Evolutionary conservation across 2,113 vertebrate genomes (phyloP).

Genomic region (Microtus montanus): DNA sequence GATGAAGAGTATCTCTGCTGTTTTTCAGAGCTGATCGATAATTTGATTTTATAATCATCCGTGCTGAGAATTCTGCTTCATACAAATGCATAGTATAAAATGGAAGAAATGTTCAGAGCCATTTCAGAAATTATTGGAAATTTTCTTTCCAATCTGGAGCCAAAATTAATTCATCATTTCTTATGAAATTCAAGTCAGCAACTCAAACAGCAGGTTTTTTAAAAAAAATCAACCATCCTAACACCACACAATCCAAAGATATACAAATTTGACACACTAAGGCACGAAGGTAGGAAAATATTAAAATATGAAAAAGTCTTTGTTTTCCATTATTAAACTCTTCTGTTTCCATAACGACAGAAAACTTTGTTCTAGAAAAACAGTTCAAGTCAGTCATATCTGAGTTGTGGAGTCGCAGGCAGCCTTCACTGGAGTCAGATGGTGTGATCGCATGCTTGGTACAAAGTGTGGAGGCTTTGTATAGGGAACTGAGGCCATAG

Average conservation of each 20-base stretch:
- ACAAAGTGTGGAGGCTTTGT: neutral
- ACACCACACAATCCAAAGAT: neutral
- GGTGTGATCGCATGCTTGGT: too few relatives aligned
- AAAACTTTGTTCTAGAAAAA: neutral
- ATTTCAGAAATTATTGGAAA: conserved; percentile 13
- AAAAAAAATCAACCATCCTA: neutral
- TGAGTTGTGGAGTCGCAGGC: neutral
- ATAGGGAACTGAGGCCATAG: neutral
- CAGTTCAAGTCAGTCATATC: neutral
- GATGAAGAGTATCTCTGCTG: neutral
- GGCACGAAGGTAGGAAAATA: neutral
- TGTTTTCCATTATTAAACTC: neutral
- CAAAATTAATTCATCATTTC: conserved; percentile 9
- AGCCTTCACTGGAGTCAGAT: neutral
- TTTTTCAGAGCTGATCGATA: conserved; percentile 3
- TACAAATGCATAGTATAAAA: neutral
- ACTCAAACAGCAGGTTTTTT: neutral
- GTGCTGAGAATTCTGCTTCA: neutral
- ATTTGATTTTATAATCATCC: conserved; percentile 22
- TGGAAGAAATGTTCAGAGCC: neutral
- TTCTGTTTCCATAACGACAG: conserved; percentile 5
- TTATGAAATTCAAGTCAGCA: conserved; percentile 10
- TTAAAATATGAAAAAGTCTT: conserved; percentile 40
- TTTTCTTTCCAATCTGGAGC: neutral
- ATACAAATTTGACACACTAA: neutral